These are phyloP conservation scores for Alfaro cultratus DNA, from an alignment of 2,797 vertebrate genomes.

Conservation along the genomic window DNA sequence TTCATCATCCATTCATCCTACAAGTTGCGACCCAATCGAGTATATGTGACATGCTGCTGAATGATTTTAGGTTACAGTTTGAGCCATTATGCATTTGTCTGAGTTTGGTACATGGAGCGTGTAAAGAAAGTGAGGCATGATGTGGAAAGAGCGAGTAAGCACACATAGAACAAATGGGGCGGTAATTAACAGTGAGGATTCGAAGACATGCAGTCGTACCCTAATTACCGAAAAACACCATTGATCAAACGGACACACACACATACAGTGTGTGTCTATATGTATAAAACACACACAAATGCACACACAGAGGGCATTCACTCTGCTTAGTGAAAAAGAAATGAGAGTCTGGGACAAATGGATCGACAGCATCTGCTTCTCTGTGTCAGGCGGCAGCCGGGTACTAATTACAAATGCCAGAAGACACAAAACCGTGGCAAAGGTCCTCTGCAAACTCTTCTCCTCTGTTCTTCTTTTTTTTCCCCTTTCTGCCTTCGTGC, in stretches of 20 bases:
- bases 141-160: slow-evolving; percentile 3
- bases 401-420: slow-evolving; percentile 80
- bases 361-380: slow-evolving; percentile 76
- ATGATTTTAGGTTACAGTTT: slow-evolving; percentile 41
- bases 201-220: slow-evolving; percentile 60
- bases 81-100: slow-evolving; percentile 13
- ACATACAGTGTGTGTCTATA: not conserved
- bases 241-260: slow-evolving; percentile 31
- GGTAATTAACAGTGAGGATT: slow-evolving; percentile 61
- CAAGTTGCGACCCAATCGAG: slow-evolving; percentile 32
- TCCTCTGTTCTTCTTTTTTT: slow-evolving; percentile 11
- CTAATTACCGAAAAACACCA: slow-evolving; percentile 61
- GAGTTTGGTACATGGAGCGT: not conserved
- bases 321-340: slow-evolving; percentile 52
- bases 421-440: slow-evolving; percentile 71
- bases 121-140: not conserved
- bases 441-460: slow-evolving; percentile 69
- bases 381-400: slow-evolving; percentile 56
- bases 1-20: not conserved
- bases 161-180: slow-evolving; percentile 33
- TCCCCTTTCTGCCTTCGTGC: slow-evolving; percentile 47
- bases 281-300: slow-evolving; percentile 6
- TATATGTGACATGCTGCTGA: slow-evolving; percentile 25
- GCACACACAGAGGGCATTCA: slow-evolving; percentile 39
- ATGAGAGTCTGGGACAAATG: slow-evolving; percentile 66